Conservation (phyloP, 2,113 vertebrate species). For the Mormyrus iriodes region DNA sequence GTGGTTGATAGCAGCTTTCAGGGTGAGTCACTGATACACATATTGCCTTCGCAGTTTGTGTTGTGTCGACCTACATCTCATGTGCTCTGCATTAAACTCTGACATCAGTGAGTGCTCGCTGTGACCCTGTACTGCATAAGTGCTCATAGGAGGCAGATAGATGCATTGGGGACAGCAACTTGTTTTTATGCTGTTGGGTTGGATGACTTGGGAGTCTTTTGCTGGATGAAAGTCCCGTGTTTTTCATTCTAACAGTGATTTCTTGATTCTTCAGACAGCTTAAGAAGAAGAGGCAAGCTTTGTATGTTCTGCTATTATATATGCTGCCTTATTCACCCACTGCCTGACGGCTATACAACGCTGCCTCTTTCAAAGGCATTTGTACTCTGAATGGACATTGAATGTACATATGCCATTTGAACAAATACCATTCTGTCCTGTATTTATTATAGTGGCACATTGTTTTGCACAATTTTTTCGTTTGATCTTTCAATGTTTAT, state of each 20-base stretch:
- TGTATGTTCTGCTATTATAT: neutral
- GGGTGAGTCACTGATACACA: neutral
- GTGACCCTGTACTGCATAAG: neutral
- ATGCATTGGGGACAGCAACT: neutral
- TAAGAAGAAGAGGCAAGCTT: neutral
- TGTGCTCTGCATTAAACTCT: neutral
- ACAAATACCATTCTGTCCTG: neutral
- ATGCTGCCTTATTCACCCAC: neutral
- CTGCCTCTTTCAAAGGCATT: neutral
- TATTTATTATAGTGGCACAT: neutral
- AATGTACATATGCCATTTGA: neutral
- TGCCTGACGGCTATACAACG: neutral
- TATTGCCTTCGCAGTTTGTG: neutral
- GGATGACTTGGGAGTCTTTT: neutral
- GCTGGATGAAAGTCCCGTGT: neutral
- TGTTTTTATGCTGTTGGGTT: neutral
- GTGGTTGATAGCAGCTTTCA: slow-evolving; percentile 7
- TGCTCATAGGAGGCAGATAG: neutral
- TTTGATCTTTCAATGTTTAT: neutral
- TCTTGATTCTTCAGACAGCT: neutral
- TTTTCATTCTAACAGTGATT: neutral
- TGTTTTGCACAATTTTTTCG: neutral
- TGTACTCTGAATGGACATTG: neutral
- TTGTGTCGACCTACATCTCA: neutral
- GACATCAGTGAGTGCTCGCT: neutral